These are phyloP conservation scores for Dromaius novaehollandiae DNA, from an alignment of 2,113 vertebrate genomes.

Conservation along the genomic window DNA sequence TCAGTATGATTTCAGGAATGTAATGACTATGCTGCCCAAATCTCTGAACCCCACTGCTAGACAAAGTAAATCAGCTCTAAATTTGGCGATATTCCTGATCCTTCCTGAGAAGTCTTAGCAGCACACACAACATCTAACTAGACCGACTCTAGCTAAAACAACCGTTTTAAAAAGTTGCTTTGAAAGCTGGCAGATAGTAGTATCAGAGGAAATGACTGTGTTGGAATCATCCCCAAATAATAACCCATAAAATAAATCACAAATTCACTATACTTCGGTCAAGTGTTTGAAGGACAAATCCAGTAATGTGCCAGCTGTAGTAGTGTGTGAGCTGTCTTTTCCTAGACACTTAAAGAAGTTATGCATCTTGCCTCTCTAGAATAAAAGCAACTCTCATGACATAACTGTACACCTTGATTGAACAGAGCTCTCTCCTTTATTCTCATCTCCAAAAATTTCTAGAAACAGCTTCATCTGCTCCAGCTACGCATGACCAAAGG, in stretches of 20 bases:
- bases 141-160: neutral
- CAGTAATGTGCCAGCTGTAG: neutral
- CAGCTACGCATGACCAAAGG: neutral
- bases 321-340: neutral
- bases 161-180: neutral
- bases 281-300: neutral
- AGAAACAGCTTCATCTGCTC: neutral
- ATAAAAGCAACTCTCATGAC: neutral
- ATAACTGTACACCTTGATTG: neutral
- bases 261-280: neutral
- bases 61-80: neutral
- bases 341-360: neutral
- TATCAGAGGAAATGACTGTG: neutral
- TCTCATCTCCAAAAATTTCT: neutral
- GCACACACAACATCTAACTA: neutral
- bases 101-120: neutral
- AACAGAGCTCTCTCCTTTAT: neutral
- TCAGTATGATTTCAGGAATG: neutral
- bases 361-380: neutral
- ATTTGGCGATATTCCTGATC: neutral
- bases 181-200: neutral
- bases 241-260: neutral
- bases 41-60: neutral
- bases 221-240: neutral
- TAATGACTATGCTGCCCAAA: neutral